Base-by-base conservation (phyloP, 35 echinoderm and acorn worm species). In the Patiria miniata region DNA sequence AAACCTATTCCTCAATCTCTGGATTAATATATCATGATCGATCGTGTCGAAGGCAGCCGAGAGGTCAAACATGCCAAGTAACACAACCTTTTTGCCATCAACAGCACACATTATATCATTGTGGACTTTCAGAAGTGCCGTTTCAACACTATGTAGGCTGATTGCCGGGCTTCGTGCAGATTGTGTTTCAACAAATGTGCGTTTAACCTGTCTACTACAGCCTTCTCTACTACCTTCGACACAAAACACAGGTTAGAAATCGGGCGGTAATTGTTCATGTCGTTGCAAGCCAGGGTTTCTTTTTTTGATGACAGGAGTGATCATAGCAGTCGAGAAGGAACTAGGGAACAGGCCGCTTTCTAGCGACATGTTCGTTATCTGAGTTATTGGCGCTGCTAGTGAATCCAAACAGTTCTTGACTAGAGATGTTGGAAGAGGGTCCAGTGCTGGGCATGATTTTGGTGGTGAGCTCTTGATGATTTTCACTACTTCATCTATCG, bases 141-240 rank as follows among this genome's bases (percentile, higher is more conserved):
- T 91, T 82, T 91, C 89, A 32, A 82, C 84, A 79, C 68, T 91
- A 37, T 85, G 89, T 91, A 91, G 15, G 90, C 83, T 1, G 83
- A 90, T 42, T 90, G 88, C 1, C 57, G 52, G 37, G 8, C n/a
- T 23, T 18, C 87, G 40, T 1, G 28, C 22, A 87, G 47, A 28
- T 79, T 10, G 54, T 53, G 50, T 52, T 28, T 42, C 1, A 39
- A 21, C 69, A 80, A 39, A 57, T 80, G 36, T 26, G 14, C 53
- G 22, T 81, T 18, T 38, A 89, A 50, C 58, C 61, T 55, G 21
- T 42, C 52, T 18, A 44, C 80, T 30, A 84, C 88, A 32, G 36
- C 53, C 59, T 52, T 83, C 65, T 90, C 81, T 51, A 77, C 22
- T 9, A 90, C 34, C 68, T 90, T 90, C 0, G 80, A 90, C 23